Evolutionary conservation across 2,113 vertebrate species (phyloP).

Genomic region (Paraplagusia blochii): DNA sequence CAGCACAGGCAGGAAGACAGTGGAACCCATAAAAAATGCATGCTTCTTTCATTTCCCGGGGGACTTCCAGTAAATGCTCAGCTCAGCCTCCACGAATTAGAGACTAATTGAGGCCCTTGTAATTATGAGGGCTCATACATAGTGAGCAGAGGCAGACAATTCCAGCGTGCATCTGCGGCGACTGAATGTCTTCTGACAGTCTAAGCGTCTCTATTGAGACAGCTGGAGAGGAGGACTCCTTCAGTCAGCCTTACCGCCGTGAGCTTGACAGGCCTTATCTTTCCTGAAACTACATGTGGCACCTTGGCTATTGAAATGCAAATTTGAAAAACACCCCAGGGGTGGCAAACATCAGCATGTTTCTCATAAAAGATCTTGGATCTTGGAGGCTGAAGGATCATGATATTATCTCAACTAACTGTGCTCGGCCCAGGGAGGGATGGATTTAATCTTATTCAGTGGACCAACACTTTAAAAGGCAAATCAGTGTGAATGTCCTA

Average conservation of each 20-base stretch:
- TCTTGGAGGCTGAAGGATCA: conserved; percentile 17
- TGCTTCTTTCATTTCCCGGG: conserved; percentile 13
- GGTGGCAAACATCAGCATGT: conserved; percentile 57
- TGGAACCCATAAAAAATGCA: conserved; percentile 1
- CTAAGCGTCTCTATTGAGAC: conserved; percentile 43
- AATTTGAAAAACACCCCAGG: conserved; percentile 49
- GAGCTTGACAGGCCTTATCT: conserved; percentile 59
- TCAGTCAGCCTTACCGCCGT: conserved; percentile 40
- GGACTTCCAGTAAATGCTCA: conserved; percentile 40
- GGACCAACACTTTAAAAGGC: neutral
- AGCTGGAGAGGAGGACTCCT: conserved; percentile 18
- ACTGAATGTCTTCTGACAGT: conserved; percentile 31
- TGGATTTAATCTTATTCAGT: conserved; percentile 38
- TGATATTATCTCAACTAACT: conserved; percentile 21
- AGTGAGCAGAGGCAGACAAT: conserved; percentile 46
- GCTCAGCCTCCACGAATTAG: conserved; percentile 36
- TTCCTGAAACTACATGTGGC: conserved; percentile 44
- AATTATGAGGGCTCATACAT: conserved; percentile 61
- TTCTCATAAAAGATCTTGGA: conserved; percentile 44
- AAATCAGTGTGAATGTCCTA: too few species aligned
- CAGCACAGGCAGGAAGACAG: conserved; percentile 16
- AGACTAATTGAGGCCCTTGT: conserved; percentile 61
- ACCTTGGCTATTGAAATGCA: conserved; percentile 63
- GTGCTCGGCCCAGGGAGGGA: conserved; percentile 13
- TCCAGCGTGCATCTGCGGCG: conserved; percentile 38